Conservation (phyloP, 1,140 invertebrate genomes). For the Solen grandis region DNA sequence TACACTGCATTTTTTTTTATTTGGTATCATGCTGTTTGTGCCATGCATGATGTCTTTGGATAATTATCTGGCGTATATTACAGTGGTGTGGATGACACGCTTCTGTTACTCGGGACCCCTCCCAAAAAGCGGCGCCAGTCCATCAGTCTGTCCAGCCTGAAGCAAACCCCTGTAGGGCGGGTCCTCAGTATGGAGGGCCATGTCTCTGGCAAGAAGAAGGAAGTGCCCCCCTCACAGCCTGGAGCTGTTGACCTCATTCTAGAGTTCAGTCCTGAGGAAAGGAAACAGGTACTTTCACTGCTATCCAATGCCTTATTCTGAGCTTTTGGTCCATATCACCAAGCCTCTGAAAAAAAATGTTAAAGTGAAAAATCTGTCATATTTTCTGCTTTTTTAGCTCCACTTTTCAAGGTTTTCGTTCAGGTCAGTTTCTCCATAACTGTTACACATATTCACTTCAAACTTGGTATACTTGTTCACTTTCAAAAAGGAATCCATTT, state of each 20-base stretch:
- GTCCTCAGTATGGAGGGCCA: not conserved
- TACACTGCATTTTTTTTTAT: no score
- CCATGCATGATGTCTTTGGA: no score
- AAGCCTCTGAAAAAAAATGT: no score
- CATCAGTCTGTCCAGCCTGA: not conserved
- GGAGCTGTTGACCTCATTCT: not conserved
- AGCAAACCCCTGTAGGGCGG: not conserved
- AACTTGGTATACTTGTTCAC: not conserved
- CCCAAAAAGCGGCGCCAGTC: conserved; percentile 51
- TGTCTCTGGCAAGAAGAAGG: not conserved
- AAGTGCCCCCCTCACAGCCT: not conserved
- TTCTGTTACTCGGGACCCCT: conserved; percentile 41
- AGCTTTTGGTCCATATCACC: not conserved
- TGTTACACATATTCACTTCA: not conserved
- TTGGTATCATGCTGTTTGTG: no score
- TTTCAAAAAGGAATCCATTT: no score
- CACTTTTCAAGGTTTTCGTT: not conserved
- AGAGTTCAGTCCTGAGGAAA: not conserved
- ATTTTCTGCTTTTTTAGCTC: not conserved
- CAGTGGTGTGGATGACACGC: conserved; percentile 47
- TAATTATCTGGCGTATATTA: no score
- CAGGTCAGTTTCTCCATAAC: not conserved
- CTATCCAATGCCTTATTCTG: not conserved
- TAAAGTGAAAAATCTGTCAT: not conserved
- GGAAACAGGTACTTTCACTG: not conserved